phyloP scores from a whole-genome alignment of 2,888 invertebrate species.

The Listrodromus nycthemerus region DNA sequence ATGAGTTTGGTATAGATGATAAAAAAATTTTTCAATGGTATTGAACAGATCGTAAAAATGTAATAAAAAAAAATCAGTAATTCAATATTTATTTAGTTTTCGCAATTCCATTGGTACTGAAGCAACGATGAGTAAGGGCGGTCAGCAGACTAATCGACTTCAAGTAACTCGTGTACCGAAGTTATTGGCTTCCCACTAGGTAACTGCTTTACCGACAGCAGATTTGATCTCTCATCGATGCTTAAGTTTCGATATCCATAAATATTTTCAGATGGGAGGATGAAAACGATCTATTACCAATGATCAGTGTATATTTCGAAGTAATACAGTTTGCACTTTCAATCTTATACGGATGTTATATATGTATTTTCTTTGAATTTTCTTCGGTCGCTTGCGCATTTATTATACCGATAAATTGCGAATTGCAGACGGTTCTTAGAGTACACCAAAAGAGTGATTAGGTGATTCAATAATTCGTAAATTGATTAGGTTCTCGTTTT shows the following conservation, averaged over 20 bases:
- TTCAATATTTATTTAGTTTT: not conserved
- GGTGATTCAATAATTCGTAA: slow-evolving; percentile 38
- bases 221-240: not conserved
- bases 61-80: not conserved
- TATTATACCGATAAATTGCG: slow-evolving; percentile 25
- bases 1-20: not conserved
- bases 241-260: not conserved
- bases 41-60: not conserved
- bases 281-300: slow-evolving; percentile 30
- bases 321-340: slow-evolving; percentile 63
- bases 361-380: slow-evolving; percentile 21
- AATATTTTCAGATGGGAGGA: not conserved
- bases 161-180: not conserved
- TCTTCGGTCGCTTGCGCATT: slow-evolving; percentile 24
- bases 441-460: slow-evolving; percentile 23
- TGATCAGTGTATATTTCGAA: slow-evolving; percentile 60
- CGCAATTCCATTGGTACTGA: not conserved
- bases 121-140: not conserved
- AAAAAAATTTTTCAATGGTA: not conserved
- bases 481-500: slow-evolving; percentile 40
- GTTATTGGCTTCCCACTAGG: not conserved
- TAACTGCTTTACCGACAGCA: not conserved
- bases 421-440: slow-evolving; percentile 23
- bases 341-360: slow-evolving; percentile 41
- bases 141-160: not conserved